These are phyloP conservation scores for Cylloceria caligata DNA, from an alignment of 2,888 invertebrate genomes.

Conservation along the genomic window DNA sequence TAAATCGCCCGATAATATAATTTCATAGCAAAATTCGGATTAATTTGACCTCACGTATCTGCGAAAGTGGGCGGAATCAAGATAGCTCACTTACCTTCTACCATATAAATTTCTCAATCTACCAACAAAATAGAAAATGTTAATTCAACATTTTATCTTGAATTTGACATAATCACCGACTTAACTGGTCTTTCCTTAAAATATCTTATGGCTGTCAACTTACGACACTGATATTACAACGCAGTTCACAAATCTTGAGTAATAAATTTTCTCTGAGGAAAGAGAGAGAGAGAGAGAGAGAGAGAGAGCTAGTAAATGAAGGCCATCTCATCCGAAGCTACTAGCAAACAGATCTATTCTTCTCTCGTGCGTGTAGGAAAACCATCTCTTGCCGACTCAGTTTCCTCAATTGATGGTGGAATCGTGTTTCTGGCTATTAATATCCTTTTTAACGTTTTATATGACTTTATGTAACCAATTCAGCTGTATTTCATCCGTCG, in stretches of 20 bases:
- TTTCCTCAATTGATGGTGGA: slow-evolving; percentile 64
- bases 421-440: slow-evolving; percentile 62
- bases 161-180: background rate
- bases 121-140: no score
- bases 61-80: no score
- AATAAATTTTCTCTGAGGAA: background rate
- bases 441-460: slow-evolving; percentile 55
- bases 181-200: background rate
- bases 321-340: slow-evolving; percentile 15
- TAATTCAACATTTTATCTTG: no score
- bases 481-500: slow-evolving; percentile 7
- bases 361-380: slow-evolving; percentile 23
- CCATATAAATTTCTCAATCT: no score
- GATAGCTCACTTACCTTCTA: no score
- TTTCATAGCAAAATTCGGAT: no score
- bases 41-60: no score
- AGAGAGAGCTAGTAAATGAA: slow-evolving; percentile 16
- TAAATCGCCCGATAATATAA: no score
- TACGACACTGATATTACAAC: background rate
- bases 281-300: background rate
- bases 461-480: slow-evolving; percentile 65
- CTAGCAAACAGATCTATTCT: slow-evolving; percentile 24
- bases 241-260: background rate
- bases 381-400: slow-evolving; percentile 34
- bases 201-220: background rate